A percentile compares a stretch with the other conserved stretches of the same genome.
Conservation (phyloP, 2,888 invertebrate species). For the Horisme vitalbata region DNA sequence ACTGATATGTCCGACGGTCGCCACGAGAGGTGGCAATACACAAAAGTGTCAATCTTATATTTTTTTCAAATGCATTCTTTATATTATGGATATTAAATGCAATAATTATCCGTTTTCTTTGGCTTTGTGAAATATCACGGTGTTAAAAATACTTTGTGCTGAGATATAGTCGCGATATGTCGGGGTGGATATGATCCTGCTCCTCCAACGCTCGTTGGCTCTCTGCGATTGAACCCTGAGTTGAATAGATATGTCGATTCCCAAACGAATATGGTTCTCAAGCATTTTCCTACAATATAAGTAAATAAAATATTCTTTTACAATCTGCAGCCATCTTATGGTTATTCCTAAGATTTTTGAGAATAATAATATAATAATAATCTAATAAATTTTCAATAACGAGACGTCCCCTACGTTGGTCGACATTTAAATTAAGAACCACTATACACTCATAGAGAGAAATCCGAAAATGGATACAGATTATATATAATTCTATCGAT, state of each 20-base stretch:
- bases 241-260: constrained; percentile 66
- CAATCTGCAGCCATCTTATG: constrained; percentile 81
- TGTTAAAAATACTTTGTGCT: constrained; percentile 66
- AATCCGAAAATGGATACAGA: constrained; percentile 81
- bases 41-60: constrained; percentile 28
- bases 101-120: constrained; percentile 67
- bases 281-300: constrained; percentile 75
- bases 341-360: constrained; percentile 76
- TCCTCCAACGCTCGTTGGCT: neutral
- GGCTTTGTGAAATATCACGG: constrained; percentile 81
- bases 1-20: constrained; percentile 52
- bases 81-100: constrained; percentile 66
- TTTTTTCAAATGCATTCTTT: constrained; percentile 23
- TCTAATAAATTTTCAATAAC: constrained; percentile 82
- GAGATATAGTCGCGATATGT: constrained; percentile 75
- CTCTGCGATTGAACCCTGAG: constrained; percentile 49
- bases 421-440: constrained; percentile 81
- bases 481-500: constrained; percentile 81
- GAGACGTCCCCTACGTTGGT: constrained; percentile 81
- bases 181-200: constrained; percentile 35
- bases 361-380: constrained; percentile 73
- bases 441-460: constrained; percentile 83
- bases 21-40: constrained; percentile 53
- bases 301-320: constrained; percentile 79
- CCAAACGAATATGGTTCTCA: constrained; percentile 62